These are phyloP conservation scores for Cydia fagiglandana DNA, from an alignment of 1,140 invertebrate species.

Conservation along the genomic window DNA sequence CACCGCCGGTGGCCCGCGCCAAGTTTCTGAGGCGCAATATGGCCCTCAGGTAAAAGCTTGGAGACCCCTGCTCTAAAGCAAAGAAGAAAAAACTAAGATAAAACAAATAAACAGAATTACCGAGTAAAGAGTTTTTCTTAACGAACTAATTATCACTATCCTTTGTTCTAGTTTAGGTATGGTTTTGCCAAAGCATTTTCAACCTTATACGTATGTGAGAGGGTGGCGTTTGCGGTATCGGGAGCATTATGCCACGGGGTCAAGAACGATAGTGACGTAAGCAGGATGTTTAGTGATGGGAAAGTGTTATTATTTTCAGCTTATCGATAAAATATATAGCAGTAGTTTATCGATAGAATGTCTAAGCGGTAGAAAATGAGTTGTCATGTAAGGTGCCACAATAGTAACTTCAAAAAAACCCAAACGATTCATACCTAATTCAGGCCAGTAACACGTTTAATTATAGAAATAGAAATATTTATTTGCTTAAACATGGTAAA, in stretches of 20 bases:
- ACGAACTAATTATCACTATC: not conserved
- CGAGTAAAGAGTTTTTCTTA: not conserved
- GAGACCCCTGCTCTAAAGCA: no score
- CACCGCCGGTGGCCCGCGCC: no score
- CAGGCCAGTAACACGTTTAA: no score
- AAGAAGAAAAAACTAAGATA: not conserved
- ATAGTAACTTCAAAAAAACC: no score
- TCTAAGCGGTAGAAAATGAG: no score
- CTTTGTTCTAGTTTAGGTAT: not conserved
- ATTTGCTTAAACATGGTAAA: no score
- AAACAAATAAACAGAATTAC: not conserved
- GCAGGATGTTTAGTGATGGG: slow-evolving; percentile 13
- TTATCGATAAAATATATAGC: not conserved
- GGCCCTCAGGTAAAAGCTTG: no score
- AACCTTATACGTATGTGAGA: not conserved
- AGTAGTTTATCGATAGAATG: not conserved
- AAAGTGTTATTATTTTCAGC: not conserved
- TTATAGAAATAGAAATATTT: no score
- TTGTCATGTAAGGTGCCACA: no score
- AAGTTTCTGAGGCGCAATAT: no score
- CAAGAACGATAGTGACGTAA: slow-evolving; percentile 22
- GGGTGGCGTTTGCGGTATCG: not conserved
- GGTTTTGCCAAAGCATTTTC: not conserved
- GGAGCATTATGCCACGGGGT: slow-evolving; percentile 10
- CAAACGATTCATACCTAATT: no score